These are phyloP conservation scores for Calephelis perditalis DNA, from an alignment of 2,888 invertebrate genomes.

Conservation along the genomic window DNA sequence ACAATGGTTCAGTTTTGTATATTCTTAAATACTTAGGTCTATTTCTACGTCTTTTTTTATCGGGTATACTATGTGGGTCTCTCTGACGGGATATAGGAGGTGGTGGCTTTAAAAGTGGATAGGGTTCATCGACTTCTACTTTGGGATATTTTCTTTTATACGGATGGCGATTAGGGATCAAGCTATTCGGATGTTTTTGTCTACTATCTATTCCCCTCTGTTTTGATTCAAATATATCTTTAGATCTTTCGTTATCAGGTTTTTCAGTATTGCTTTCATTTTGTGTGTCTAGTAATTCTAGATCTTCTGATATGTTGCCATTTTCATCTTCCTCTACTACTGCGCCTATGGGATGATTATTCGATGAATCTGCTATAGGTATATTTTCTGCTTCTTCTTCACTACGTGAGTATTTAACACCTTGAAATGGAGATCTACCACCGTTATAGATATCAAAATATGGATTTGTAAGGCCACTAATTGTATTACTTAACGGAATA, in stretches of 20 bases:
- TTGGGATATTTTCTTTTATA: constrained; percentile 57
- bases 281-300: constrained; percentile 46
- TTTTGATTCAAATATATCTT: constrained; percentile 39
- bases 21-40: constrained; percentile 52
- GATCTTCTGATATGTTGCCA: constrained; percentile 44
- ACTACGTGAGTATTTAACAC: constrained; percentile 67
- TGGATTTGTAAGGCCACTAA: constrained; percentile 46
- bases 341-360: constrained; percentile 66
- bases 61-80: constrained; percentile 35
- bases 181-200: constrained; percentile 50
- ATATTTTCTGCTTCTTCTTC: constrained; percentile 69
- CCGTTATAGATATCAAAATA: constrained; percentile 57
- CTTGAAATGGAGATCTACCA: constrained; percentile 59
- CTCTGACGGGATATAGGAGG: constrained; percentile 48
- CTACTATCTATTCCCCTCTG: constrained; percentile 44
- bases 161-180: constrained; percentile 43
- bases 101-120: constrained; percentile 66
- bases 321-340: constrained; percentile 65
- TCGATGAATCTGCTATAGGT: constrained; percentile 63
- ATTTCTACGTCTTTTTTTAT: constrained; percentile 47
- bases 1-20: constrained; percentile 56
- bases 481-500: constrained; percentile 44
- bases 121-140: constrained; percentile 53
- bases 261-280: constrained; percentile 41
- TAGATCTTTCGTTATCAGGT: constrained; percentile 48